phyloP scores from a whole-genome alignment of 2,797 vertebrate genomes.

The Artibeus jamaicensis region DNA sequence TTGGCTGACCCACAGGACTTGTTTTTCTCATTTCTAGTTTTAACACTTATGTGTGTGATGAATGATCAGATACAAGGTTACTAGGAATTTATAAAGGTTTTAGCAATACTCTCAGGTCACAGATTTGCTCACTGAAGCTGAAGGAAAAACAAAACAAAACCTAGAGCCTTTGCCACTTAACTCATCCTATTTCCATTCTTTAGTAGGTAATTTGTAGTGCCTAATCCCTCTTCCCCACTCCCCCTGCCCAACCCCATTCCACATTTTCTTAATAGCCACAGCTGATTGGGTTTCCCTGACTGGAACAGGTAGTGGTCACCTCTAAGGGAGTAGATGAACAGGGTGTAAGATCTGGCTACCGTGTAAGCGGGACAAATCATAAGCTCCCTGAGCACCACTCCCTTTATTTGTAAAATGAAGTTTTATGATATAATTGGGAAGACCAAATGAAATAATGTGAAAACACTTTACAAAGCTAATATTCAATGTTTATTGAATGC shows the following conservation, averaged over 20 bases:
- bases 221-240: rapidly evolving
- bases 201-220: neutral
- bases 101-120: slow-evolving; percentile 1
- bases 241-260: too few species aligned
- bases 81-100: neutral
- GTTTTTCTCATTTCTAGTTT: neutral
- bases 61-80: neutral
- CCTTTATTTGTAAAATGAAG: neutral
- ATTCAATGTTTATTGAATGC: neutral
- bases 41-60: neutral
- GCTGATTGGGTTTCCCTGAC: neutral
- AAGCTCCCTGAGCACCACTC: neutral
- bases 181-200: neutral
- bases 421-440: neutral
- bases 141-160: neutral
- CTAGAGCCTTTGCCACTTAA: neutral
- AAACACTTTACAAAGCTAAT: neutral
- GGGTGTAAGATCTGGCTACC: neutral
- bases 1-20: neutral
- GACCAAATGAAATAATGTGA: neutral
- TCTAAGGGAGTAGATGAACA: neutral
- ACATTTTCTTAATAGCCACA: neutral
- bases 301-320: neutral
- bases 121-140: neutral
- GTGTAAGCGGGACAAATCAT: neutral